Base-by-base conservation (phyloP, 1,140 invertebrate genomes). In the Telenomus remus region DNA sequence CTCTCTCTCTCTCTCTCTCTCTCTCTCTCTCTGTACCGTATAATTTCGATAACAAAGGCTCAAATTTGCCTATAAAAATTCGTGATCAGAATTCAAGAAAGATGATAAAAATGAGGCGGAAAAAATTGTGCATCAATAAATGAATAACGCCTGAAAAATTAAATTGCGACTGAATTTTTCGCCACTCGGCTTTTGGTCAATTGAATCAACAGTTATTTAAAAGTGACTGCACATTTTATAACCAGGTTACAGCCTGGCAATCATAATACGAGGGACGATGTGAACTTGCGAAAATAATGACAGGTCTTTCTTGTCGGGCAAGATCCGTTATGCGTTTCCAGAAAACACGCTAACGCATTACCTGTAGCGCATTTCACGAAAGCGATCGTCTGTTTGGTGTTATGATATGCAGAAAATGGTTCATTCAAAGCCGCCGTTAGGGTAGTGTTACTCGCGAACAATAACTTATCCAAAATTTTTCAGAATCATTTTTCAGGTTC, bases 301-400 rank as follows among this genome's bases (percentile, higher is more conserved):
- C 71, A 44, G 64, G 44, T 59, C 42, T 63, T 56, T 73, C 60
- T 70, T 70, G 57, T 59, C 42, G 49, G 34, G n/a, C 37, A 48
- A 34, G 44, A 42, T 43, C 16, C 60, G 55, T 70, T 70, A 35
- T 54, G 65, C 60, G 55, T 65, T 70, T 66, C 60, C 57, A 61
- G 68, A 72, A 77, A 77, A 48, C 33, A 12, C 43, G 16, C 47
- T 76, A 76, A 73, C 69, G 27, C 55, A 44, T 72, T 73, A 61
- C 65, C 70, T 59, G 77, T 75, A 69, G 79, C 79, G 50, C 19
- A 27, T 27, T 27, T 27, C 19, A 27, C 19, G 6, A 81, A 79
- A 75, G 70, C 78, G 81, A 82, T 80, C 80, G 79, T 54, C 72
- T 51, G 73, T 80, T 81, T 81, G 79, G 80, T 71, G 81, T 75